Conservation (phyloP, 2,113 vertebrate genomes). For the Perognathus longimembris region DNA sequence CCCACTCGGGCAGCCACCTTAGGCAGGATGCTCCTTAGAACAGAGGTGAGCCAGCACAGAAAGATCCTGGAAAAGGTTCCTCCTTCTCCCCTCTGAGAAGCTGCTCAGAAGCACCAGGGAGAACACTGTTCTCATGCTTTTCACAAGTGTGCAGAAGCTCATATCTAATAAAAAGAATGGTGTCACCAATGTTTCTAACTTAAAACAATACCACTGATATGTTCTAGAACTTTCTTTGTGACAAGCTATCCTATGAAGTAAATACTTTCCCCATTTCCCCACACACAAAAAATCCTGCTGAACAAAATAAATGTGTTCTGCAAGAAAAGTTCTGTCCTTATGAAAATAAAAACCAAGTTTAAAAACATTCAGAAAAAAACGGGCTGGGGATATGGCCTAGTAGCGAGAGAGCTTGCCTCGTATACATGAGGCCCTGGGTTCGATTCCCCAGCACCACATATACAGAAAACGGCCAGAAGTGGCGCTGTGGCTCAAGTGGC, state of each 20-base stretch:
- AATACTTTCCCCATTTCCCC: conserved; percentile 6
- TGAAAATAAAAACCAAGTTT: conserved; percentile 45
- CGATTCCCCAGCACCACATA: too few relatives aligned
- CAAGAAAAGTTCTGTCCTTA: conserved; percentile 46
- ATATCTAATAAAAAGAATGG: not conserved
- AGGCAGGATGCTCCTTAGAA: not conserved
- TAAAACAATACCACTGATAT: not conserved
- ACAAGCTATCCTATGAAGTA: conserved; percentile 18
- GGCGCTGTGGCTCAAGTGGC: too few relatives aligned
- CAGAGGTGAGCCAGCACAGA: not conserved
- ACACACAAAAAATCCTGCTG: conserved; percentile 5
- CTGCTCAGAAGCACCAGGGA: not conserved
- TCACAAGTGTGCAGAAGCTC: not conserved
- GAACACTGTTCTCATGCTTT: not conserved
- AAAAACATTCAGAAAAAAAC: not conserved
- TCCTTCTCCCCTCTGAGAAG: not conserved
- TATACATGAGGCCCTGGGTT: too few relatives aligned
- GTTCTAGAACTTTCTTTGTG: not conserved
- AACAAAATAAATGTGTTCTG: not conserved
- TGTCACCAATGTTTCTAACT: not conserved
- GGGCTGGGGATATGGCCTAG: too few relatives aligned
- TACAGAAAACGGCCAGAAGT: too few relatives aligned
- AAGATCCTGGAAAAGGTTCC: not conserved
- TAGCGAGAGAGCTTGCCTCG: too few relatives aligned
- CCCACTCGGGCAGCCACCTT: not conserved